Evolutionary conservation across 2,113 vertebrate species (phyloP).

Genomic region (Rhombomys opimus): DNA sequence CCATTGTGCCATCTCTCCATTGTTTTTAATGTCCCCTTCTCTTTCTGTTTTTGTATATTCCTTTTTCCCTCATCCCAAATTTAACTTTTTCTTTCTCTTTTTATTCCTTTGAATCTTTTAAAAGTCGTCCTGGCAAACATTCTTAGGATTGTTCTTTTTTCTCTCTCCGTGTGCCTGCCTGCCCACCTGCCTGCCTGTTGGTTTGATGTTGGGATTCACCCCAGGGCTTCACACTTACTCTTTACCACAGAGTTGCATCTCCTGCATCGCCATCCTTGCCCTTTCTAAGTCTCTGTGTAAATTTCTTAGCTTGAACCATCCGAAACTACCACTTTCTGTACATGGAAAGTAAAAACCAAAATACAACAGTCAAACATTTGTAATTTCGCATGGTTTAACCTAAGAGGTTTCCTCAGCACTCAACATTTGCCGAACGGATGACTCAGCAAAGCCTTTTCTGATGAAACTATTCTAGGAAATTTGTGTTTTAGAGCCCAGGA

Average conservation of each 20-base stretch:
- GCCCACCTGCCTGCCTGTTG: background rate
- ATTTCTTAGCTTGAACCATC: conserved; percentile 16
- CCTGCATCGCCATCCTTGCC: background rate
- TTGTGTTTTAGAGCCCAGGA: background rate
- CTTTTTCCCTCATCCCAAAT: background rate
- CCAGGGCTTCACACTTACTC: too few relatives aligned
- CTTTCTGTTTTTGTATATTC: background rate
- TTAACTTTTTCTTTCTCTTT: conserved; percentile 1
- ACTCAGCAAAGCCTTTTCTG: conserved; percentile 22
- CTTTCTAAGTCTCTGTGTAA: background rate
- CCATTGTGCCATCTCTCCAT: background rate
- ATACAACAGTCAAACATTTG: background rate
- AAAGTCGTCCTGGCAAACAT: background rate
- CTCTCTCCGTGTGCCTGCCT: background rate
- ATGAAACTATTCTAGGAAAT: background rate
- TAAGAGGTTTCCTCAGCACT: background rate
- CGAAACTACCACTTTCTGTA: background rate
- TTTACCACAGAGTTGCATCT: background rate
- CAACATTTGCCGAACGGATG: background rate
- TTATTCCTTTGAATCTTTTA: conserved; percentile 16
- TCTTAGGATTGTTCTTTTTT: background rate
- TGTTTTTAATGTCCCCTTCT: background rate
- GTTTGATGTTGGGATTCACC: background rate
- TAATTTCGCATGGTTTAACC: background rate
- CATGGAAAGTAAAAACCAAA: background rate